Base-by-base conservation (phyloP, 2,113 vertebrate species). In the Lepus europaeus region DNA sequence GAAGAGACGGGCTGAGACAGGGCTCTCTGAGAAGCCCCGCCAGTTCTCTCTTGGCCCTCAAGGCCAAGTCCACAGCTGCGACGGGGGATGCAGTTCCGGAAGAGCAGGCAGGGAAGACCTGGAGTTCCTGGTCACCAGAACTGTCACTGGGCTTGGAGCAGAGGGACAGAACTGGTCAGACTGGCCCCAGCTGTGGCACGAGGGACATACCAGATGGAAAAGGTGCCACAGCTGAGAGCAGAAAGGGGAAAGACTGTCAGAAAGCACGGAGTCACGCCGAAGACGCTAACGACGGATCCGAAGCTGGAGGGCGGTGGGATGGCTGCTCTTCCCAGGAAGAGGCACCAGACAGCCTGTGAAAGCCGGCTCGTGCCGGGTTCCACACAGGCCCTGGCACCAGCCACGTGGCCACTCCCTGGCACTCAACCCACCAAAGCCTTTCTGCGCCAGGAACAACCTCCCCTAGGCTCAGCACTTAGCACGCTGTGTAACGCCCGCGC, bases 211-310 rank as follows among this genome's bases (percentile, higher is more conserved):
- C 12, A 9, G 25, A 51, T 6, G 53, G 36, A 36, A 79, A 53
- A 36, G 59, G 13, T 1, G 59, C 29, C 73, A 33, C 13, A 23
- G 1, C 25, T 0, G 5, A 93, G 80, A 23, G 9, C 23, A 31
- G 9, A 27, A 12, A 19, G 13, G 7, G 36, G 36, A 9, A 0
- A 0, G 53, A 53, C 0, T 2, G 45, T 45, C 45, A 45, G 45
- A 45, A 45, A 45, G 45, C 45, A 36, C 36, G 7, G 45, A 45
- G 6, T 45, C 45, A 45, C 45, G 45, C 45, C 45, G 45, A 45
- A 45, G 45, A 45, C 45, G 78, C 53, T 11, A 4, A 31, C 1
- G 2, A 33, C 19, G 8, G 23, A 9, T 10, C 64, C 0, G 1
- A 53, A 56, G 56, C 27, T n/a, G 53, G 81, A n/a, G 45, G 64